Conservation (phyloP, 2,888 invertebrate genomes). For the Cephus rjabovi region DNA sequence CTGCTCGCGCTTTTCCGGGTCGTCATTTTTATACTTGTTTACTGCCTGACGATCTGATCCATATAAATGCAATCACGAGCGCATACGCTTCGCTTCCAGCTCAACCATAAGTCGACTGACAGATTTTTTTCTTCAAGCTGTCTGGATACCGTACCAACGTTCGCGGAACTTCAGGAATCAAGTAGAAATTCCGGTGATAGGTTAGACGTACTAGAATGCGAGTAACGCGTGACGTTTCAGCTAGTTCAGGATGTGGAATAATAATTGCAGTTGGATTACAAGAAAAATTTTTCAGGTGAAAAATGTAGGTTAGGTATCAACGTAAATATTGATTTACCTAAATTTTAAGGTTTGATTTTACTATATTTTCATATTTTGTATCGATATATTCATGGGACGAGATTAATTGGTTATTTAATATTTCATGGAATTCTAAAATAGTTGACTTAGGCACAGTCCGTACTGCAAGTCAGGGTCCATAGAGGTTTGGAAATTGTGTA, state of each 20-base stretch:
- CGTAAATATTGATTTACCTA: not conserved
- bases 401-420: not conserved
- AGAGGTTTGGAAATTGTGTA: not conserved
- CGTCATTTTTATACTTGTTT: not conserved
- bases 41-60: slow-evolving; percentile 46
- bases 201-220: not conserved
- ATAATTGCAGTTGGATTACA: not conserved
- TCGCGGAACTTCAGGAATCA: slow-evolving; percentile 31
- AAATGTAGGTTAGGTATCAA: no score
- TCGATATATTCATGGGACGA: not conserved
- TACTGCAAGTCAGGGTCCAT: not conserved
- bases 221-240: not conserved
- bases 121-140: slow-evolving; percentile 33
- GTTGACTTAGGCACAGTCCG: not conserved
- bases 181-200: not conserved
- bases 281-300: not conserved
- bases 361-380: not conserved
- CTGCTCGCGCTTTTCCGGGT: not conserved
- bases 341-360: not conserved
- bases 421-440: not conserved
- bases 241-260: not conserved
- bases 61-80: slow-evolving; percentile 57
- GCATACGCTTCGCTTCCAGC: not conserved
- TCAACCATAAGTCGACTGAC: slow-evolving; percentile 27
- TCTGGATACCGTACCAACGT: slow-evolving; percentile 45